Evolutionary conservation across 2,797 vertebrate genomes (phyloP), one percentile per base, ranked within the genome.

Genomic region (Euthynnus affinis): DNA sequence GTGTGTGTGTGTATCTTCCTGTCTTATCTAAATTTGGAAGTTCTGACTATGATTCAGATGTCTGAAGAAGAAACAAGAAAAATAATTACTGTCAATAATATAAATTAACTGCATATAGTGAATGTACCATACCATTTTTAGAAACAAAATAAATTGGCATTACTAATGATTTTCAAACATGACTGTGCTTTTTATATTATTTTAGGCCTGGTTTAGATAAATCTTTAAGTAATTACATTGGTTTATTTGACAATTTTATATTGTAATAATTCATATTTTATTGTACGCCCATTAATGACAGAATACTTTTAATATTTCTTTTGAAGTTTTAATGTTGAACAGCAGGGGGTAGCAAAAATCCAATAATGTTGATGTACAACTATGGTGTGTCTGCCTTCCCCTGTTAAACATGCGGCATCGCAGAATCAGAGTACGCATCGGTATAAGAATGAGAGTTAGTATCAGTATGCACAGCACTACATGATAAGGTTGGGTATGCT

Each of bases 311-410:
- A 0, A 27, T n/a, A 0, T 65, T 13, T 32, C 32, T 40, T 48
- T 42, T 88, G 69, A 87, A 75, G 69, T 92, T 83, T 83, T 49
- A 72, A 37, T 67, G 22, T 60, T 75, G 74, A 73, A 81, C 93
- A 94, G 82, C 71, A 95, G 94, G 89, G 91, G 92, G 93, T 68
- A 94, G 92, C 86, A 94, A 83, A 80, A 89, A 74, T 62, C 60
- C 22, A 87, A 69, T 51, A 72, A 78, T 82, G 48, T 5, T 49
- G 6, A 49, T 32, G 27, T 22, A 40, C n/a, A 68, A 34, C 37
- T 70, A 62, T 29, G 6, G 34, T 3, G 2, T 7, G 42, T 55
- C 18, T 49, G 46, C 18, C 40, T 13, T 1, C 40, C 12, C 37
- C 46, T 20, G 46, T 49, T 49, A 20, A 49, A 49, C 46, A 49